A percentile compares a stretch with the other conserved stretches of the same genome.
phyloP scores from a whole-genome alignment of 2,797 vertebrate genomes.

The Arctocebus calabarensis region DNA sequence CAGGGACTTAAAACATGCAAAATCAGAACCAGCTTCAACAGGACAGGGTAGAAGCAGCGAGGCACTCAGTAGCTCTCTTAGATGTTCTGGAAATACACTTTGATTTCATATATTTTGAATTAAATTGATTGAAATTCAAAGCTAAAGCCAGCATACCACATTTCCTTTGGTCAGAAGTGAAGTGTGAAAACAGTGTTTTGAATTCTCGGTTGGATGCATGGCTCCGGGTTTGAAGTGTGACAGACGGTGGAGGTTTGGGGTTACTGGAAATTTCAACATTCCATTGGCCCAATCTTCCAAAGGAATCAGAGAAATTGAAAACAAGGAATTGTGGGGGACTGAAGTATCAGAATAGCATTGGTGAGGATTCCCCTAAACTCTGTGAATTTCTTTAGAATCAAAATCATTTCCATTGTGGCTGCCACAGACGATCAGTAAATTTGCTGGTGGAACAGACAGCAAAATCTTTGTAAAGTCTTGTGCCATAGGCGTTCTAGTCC shows the following conservation, averaged over 20 bases:
- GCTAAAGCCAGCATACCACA: slow-evolving; percentile 81
- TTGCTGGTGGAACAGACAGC: neutral
- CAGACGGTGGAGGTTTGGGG: slow-evolving; percentile 77
- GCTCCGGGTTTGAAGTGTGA: slow-evolving; percentile 79
- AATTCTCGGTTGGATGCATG: slow-evolving; percentile 75
- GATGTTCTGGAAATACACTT: slow-evolving; percentile 80
- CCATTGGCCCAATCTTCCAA: slow-evolving; percentile 63
- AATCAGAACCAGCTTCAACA: slow-evolving; percentile 80
- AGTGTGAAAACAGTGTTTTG: slow-evolving; percentile 84
- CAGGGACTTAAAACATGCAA: slow-evolving; percentile 70
- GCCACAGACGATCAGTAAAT: neutral
- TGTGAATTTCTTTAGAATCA: neutral
- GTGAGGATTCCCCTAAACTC: neutral
- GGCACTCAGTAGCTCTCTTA: slow-evolving; percentile 75
- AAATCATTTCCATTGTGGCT: neutral
- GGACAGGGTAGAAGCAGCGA: slow-evolving; percentile 51
- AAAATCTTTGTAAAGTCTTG: neutral
- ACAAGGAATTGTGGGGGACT: neutral
- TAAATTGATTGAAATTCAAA: slow-evolving; percentile 83
- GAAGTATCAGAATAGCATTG: neutral
- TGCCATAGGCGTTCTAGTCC: neutral
- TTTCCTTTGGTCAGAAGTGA: slow-evolving; percentile 84
- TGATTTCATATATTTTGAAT: slow-evolving; percentile 85
- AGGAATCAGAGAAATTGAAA: slow-evolving; percentile 72
- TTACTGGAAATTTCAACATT: slow-evolving; percentile 83